phyloP scores from a whole-genome alignment of 2,888 invertebrate genomes.

The Lasioglossum oenotherae region DNA sequence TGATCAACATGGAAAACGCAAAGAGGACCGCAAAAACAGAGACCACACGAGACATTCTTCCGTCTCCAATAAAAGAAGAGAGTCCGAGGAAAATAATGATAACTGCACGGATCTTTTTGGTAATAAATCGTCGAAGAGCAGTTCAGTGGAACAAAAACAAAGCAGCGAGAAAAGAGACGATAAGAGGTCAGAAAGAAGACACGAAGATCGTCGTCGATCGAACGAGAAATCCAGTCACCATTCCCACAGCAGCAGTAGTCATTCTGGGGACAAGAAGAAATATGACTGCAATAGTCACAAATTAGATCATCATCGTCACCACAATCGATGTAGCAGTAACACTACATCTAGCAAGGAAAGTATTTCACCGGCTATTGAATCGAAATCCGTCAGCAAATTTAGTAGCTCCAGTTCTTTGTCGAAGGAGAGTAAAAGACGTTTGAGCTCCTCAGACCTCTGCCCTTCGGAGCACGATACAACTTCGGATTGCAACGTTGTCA shows the following conservation, averaged over 20 bases:
- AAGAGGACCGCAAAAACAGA: slow-evolving; percentile 76
- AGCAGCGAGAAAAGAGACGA: slow-evolving; percentile 64
- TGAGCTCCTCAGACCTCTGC: slow-evolving; percentile 53
- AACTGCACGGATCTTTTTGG: slow-evolving; percentile 49
- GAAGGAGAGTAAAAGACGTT: slow-evolving; percentile 62
- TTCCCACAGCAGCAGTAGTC: slow-evolving; percentile 64
- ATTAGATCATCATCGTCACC: slow-evolving; percentile 69
- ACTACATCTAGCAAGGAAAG: slow-evolving; percentile 60
- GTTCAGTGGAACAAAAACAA: slow-evolving; percentile 53
- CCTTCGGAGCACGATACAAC: slow-evolving; percentile 31
- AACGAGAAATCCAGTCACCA: slow-evolving; percentile 73
- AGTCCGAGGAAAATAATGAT: slow-evolving; percentile 60
- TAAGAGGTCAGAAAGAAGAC: slow-evolving; percentile 72
- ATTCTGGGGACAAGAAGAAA: slow-evolving; percentile 74
- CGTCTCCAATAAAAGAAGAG: slow-evolving; percentile 67
- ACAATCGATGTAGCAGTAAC: slow-evolving; percentile 54
- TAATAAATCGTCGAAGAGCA: slow-evolving; percentile 57
- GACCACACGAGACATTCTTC: slow-evolving; percentile 72
- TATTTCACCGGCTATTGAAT: slow-evolving; percentile 42
- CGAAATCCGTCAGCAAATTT: slow-evolving; percentile 52
- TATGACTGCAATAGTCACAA: slow-evolving; percentile 66
- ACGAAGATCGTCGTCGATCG: slow-evolving; percentile 76
- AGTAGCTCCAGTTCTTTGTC: slow-evolving; percentile 42
- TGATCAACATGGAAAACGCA: slow-evolving; percentile 81
- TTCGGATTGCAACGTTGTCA: slow-evolving; percentile 35